phyloP scores from a whole-genome alignment of 2,888 invertebrate genomes.

The Eulithis prunata region DNA sequence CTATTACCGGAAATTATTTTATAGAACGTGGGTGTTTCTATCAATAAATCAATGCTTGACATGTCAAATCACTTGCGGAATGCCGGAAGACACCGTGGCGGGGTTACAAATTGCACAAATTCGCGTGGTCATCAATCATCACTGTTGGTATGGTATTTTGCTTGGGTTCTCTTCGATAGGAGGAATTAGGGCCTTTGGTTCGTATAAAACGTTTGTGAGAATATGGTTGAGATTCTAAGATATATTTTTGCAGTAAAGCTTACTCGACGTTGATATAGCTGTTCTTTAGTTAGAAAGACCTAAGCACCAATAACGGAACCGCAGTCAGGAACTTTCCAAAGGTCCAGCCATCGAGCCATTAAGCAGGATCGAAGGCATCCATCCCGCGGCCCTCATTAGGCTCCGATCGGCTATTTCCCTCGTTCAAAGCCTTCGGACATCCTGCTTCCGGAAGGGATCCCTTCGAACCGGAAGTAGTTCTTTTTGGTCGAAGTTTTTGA shows the following conservation, averaged over 20 bases:
- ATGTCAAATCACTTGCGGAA: slow-evolving; percentile 32
- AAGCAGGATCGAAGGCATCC: slow-evolving; percentile 30
- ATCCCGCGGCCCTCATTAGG: slow-evolving; percentile 63
- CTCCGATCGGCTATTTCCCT: slow-evolving; percentile 65
- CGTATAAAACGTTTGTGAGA: not conserved
- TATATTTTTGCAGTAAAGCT: too few species aligned
- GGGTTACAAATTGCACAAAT: slow-evolving; percentile 42
- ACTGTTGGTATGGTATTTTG: slow-evolving; percentile 35
- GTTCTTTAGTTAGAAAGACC: not conserved
- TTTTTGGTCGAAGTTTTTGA: slow-evolving; percentile 39
- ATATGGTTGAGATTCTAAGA: not conserved
- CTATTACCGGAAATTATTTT: not conserved
- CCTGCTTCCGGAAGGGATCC: slow-evolving; percentile 59
- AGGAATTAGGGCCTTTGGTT: slow-evolving; percentile 28
- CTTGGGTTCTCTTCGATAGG: slow-evolving; percentile 27
- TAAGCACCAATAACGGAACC: slow-evolving; percentile 2
- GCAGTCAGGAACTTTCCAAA: slow-evolving; percentile 13
- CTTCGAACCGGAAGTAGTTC: slow-evolving; percentile 57
- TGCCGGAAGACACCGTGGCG: slow-evolving; percentile 29
- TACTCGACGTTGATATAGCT: too few species aligned
- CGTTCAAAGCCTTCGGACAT: slow-evolving; percentile 56
- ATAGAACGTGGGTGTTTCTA: slow-evolving; percentile 4
- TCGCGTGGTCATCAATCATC: slow-evolving; percentile 44
- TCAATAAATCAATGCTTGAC: slow-evolving; percentile 32
- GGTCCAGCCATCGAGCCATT: slow-evolving; percentile 21